These are phyloP conservation scores for Fragum whitleyi DNA, from an alignment of 2,888 invertebrate genomes.

Conservation along the genomic window DNA sequence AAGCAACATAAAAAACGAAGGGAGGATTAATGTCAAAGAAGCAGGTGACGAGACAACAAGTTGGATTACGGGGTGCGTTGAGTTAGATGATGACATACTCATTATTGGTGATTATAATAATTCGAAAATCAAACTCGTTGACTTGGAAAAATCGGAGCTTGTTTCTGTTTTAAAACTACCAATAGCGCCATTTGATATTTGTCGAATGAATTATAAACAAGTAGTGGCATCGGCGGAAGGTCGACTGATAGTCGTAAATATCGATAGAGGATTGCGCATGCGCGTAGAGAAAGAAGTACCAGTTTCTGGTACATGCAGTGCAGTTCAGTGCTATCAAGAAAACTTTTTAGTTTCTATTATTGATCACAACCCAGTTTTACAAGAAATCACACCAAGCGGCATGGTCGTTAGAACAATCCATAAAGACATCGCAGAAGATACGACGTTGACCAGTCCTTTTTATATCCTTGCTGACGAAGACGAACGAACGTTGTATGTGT, in stretches of 20 bases:
- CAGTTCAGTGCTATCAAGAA: neutral
- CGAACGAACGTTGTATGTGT: neutral
- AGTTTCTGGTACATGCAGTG: neutral
- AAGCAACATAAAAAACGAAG: no score
- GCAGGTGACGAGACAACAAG: neutral
- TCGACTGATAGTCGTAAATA: neutral
- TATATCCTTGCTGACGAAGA: neutral
- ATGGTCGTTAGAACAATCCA: neutral
- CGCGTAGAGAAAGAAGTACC: neutral
- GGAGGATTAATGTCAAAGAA: neutral
- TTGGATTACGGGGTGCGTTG: neutral
- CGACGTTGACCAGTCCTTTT: neutral
- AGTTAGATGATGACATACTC: neutral
- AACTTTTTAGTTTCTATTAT: neutral
- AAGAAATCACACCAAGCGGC: neutral
- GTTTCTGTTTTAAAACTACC: neutral
- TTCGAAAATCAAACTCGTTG: neutral
- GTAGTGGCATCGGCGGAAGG: neutral
- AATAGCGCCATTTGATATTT: neutral
- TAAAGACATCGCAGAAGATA: neutral
- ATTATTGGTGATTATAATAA: neutral
- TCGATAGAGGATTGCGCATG: neutral
- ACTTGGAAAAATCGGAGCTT: neutral
- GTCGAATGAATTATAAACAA: neutral
- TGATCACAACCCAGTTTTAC: neutral